Evolutionary conservation across 2,888 invertebrate genomes (phyloP).

Genomic region (Hedya salicella): DNA sequence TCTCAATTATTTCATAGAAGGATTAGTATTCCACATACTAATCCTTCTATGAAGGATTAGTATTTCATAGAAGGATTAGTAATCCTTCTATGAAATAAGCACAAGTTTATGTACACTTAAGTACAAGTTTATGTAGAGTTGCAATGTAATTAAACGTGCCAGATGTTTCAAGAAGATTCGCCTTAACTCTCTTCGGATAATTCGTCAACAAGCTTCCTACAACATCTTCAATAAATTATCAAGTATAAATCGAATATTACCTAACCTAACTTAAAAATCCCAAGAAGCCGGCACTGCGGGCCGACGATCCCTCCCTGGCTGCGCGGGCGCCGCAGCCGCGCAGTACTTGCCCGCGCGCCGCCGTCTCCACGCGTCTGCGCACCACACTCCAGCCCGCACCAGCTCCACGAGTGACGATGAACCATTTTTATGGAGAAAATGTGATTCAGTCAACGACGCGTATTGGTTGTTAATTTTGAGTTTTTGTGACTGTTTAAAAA

Average conservation of each 20-base stretch:
- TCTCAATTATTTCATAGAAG: no score
- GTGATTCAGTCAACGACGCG: slow-evolving; percentile 75
- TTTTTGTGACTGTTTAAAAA: slow-evolving; percentile 45
- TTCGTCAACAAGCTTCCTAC: no score
- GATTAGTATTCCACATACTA: no score
- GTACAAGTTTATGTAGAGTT: no score
- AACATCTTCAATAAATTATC: no score
- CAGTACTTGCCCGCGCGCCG: slow-evolving; percentile 48
- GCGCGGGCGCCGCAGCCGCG: neutral
- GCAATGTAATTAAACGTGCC: no score
- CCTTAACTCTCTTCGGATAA: no score
- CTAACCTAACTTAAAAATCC: neutral
- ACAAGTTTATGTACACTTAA: no score
- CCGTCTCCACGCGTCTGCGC: slow-evolving; percentile 48
- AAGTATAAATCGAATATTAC: neutral
- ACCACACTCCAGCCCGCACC: slow-evolving; percentile 12
- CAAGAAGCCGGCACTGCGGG: neutral
- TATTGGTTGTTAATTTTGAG: slow-evolving; percentile 49
- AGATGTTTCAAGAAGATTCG: no score
- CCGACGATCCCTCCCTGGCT: neutral
- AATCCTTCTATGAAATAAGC: no score
- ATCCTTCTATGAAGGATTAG: no score
- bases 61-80: no score
- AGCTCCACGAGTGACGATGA: slow-evolving; percentile 62
- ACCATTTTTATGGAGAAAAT: slow-evolving; percentile 82